phyloP scores from a whole-genome alignment of 2,888 invertebrate species.

The Agapostemon virescens region DNA sequence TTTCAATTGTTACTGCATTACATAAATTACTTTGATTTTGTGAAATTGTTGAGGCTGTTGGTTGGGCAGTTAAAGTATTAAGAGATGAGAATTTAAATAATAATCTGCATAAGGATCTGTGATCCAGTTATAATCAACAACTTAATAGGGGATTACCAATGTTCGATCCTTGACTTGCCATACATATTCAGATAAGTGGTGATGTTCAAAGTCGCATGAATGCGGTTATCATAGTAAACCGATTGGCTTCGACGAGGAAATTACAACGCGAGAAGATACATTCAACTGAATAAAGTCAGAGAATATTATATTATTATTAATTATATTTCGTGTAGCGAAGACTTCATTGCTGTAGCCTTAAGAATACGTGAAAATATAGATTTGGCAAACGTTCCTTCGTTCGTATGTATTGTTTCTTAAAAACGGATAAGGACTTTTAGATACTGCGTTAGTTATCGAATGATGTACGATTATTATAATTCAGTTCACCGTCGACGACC shows the following conservation, averaged over 20 bases:
- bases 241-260: not conserved
- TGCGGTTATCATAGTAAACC: not conserved
- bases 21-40: too few species aligned
- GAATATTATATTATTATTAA: not conserved
- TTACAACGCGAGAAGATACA: not conserved
- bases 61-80: too few species aligned
- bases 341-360: not conserved
- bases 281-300: not conserved
- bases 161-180: not conserved
- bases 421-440: not conserved
- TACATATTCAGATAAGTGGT: not conserved
- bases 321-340: not conserved
- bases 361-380: not conserved
- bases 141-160: not conserved
- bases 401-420: not conserved
- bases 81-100: not conserved
- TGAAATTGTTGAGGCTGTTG: too few species aligned
- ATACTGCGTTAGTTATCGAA: not conserved
- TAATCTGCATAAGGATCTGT: not conserved
- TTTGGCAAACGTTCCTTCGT: not conserved
- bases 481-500: conserved; percentile 13
- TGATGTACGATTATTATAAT: not conserved
- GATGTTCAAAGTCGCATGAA: not conserved
- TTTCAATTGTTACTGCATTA: too few species aligned
- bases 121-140: not conserved